Evolutionary conservation across 2,113 vertebrate genomes (phyloP).

Genomic region (Myotis lucifugus): DNA sequence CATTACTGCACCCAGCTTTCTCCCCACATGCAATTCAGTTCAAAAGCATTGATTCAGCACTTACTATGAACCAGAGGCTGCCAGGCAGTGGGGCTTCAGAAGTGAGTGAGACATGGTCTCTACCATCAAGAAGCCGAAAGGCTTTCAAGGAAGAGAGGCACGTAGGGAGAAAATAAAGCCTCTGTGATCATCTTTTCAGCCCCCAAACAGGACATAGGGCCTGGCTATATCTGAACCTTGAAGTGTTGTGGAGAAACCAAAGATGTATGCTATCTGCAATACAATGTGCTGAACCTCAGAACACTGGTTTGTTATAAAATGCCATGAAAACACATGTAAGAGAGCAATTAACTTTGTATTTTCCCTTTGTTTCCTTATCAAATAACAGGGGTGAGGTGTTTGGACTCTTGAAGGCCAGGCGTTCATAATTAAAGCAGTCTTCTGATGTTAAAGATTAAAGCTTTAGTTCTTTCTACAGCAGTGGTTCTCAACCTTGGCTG

Average conservation of each 20-base stretch:
- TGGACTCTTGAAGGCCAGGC: neutral
- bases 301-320: neutral
- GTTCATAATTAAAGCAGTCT: neutral
- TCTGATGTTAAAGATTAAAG: neutral
- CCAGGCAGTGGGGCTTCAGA: neutral
- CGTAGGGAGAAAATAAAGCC: neutral
- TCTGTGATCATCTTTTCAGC: neutral
- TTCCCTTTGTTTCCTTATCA: neutral
- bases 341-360: neutral
- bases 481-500: too few relatives aligned
- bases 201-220: neutral
- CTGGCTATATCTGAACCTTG: neutral
- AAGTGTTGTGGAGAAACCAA: neutral
- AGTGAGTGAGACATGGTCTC: neutral
- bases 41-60: neutral
- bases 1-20: neutral
- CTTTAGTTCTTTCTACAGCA: neutral
- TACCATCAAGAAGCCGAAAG: neutral
- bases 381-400: neutral
- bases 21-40: neutral
- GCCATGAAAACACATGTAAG: neutral
- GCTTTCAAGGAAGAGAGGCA: neutral
- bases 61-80: neutral
- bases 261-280: neutral
- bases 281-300: neutral